A percentile compares a stretch with the other conserved stretches of the same genome.
Conservation (phyloP, 2,888 invertebrate species). For the Craniophora ligustri region DNA sequence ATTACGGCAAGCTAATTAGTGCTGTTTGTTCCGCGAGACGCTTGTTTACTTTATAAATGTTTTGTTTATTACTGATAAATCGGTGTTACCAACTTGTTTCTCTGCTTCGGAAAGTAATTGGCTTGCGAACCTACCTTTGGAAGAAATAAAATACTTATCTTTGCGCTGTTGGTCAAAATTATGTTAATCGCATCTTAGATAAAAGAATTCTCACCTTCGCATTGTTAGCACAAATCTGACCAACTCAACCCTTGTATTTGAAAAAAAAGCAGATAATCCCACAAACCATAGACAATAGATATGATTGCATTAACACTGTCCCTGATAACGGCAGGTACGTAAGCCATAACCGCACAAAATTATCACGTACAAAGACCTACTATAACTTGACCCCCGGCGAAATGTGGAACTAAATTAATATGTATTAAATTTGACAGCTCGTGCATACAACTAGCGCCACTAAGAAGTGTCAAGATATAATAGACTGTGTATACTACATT, state of each 20-base stretch:
- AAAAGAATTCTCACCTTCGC: slow-evolving; percentile 18
- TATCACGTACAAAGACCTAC: slow-evolving; percentile 67
- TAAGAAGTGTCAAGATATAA: slow-evolving; percentile 4
- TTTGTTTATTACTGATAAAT: slow-evolving; percentile 74
- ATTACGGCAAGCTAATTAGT: slow-evolving; percentile 46
- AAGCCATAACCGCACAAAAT: slow-evolving; percentile 61
- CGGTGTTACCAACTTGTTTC: slow-evolving; percentile 2
- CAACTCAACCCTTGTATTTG: slow-evolving; percentile 15
- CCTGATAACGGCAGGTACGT: slow-evolving; percentile 56
- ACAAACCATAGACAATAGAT: slow-evolving; percentile 54
- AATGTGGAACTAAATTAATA: background rate
- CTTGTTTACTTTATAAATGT: slow-evolving; percentile 55
- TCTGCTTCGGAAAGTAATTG: background rate
- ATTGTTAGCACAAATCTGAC: slow-evolving; percentile 21
- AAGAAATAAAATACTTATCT: too few species aligned
- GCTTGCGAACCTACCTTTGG: background rate
- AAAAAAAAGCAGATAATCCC: slow-evolving; percentile 38
- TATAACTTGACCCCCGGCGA: background rate
- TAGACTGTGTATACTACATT: slow-evolving; percentile 9
- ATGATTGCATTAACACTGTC: slow-evolving; percentile 49
- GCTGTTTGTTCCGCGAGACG: slow-evolving; percentile 29
- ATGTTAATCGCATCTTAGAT: too few species aligned
- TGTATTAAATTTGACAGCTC: background rate
- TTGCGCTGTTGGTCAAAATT: too few species aligned
- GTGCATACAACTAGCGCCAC: slow-evolving; percentile 7